phyloP scores from a whole-genome alignment of 2,888 invertebrate species.

The Hirtodrosophila confusa region DNA sequence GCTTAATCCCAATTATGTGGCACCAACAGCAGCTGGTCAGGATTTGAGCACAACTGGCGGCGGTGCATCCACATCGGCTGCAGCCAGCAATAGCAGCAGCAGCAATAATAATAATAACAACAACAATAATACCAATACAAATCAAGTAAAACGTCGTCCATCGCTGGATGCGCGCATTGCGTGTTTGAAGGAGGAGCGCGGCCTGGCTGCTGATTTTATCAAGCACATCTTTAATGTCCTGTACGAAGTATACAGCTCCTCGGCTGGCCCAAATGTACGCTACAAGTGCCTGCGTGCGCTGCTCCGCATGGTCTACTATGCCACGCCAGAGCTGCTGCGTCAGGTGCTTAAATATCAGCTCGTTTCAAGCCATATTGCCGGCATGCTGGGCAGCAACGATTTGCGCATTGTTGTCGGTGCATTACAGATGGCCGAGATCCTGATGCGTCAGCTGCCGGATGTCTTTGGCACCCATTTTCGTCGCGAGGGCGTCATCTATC shows the following conservation, averaged over 20 bases:
- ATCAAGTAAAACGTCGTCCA: constrained; percentile 71
- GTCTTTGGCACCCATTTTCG: constrained; percentile 98
- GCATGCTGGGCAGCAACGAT: constrained; percentile 99
- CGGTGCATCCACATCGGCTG: constrained; percentile 40
- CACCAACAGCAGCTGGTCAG: constrained; percentile 61
- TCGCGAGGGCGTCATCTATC: constrained; percentile 98
- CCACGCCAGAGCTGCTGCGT: constrained; percentile 92
- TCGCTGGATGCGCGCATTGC: constrained; percentile 88
- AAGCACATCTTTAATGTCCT: constrained; percentile 96
- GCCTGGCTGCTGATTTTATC: constrained; percentile 88
- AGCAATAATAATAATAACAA: constrained; percentile 25
- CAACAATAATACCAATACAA: constrained; percentile 11
- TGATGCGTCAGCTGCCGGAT: constrained; percentile 98
- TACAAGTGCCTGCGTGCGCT: constrained; percentile 98
- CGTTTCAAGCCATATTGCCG: constrained; percentile 98
- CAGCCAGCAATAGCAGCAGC: constrained; percentile 47
- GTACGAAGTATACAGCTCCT: constrained; percentile 99
- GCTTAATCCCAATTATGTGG: constrained; percentile 87
- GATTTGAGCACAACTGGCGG: constrained; percentile 55
- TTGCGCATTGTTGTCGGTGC: constrained; percentile 98
- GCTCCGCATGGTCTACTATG: constrained; percentile 97
- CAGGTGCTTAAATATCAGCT: constrained; percentile 89
- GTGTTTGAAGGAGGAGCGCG: constrained; percentile 89
- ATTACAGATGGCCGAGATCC: constrained; percentile 97
- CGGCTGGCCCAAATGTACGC: constrained; percentile 98